Evolutionary conservation across 2,888 invertebrate genomes (phyloP).

Genomic region (Andrena haemorrhoa): DNA sequence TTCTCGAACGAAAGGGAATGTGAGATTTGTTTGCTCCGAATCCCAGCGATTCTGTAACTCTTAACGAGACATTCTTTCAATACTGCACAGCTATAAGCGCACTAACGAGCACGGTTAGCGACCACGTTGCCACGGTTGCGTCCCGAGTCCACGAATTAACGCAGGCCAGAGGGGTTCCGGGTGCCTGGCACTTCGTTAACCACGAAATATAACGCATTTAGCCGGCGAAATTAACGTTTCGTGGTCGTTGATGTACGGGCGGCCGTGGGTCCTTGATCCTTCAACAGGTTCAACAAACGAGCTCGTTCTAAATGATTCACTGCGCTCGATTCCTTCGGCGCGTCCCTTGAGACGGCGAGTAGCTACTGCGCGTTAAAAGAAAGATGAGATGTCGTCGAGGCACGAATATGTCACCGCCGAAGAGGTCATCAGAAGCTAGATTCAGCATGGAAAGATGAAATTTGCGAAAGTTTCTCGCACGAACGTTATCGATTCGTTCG

Average conservation of each 20-base stretch:
- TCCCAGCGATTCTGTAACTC: background rate
- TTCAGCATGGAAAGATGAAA: constrained; percentile 32
- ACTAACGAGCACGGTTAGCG: constrained; percentile 51
- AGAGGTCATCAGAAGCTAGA: background rate
- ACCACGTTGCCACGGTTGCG: constrained; percentile 35
- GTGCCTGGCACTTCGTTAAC: constrained; percentile 64
- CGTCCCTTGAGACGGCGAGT: constrained; percentile 40
- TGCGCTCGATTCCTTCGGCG: constrained; percentile 23
- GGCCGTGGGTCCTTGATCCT: constrained; percentile 64
- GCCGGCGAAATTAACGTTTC: constrained; percentile 36
- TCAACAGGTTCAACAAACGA: constrained; percentile 61
- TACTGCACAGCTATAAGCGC: constrained; percentile 28
- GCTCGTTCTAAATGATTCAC: constrained; percentile 58
- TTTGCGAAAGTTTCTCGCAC: constrained; percentile 26
- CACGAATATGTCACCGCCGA: background rate
- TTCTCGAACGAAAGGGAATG: background rate
- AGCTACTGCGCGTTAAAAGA: background rate
- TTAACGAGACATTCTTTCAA: constrained; percentile 13
- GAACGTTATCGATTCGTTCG: constrained; percentile 40
- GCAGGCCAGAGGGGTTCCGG: constrained; percentile 42
- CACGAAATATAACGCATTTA: constrained; percentile 61
- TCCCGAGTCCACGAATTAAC: constrained; percentile 57
- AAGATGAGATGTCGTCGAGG: background rate
- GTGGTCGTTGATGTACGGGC: constrained; percentile 35
- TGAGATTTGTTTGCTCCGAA: background rate